These are phyloP conservation scores for Acrocephalus kingi DNA, from an alignment of 2,113 vertebrate genomes.

Conservation along the genomic window DNA sequence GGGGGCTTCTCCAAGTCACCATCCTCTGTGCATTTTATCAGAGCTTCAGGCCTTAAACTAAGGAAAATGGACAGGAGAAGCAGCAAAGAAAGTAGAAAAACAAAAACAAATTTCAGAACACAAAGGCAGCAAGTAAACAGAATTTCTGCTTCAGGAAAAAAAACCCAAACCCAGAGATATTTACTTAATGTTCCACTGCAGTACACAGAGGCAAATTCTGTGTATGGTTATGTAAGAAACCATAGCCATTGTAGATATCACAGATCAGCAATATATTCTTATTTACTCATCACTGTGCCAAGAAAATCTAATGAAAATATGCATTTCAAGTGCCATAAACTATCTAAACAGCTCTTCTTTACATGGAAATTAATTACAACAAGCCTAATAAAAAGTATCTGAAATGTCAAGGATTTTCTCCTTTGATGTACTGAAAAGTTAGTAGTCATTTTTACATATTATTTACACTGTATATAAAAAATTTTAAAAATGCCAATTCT, in stretches of 20 bases:
- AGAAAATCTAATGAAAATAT: not conserved
- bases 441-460: not conserved
- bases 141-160: not conserved
- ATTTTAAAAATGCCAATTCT: not conserved
- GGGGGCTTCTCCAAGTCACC: not conserved
- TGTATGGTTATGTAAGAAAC: not conserved
- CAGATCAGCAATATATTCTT: not conserved
- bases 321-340: not conserved
- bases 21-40: not conserved
- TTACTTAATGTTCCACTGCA: not conserved
- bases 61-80: not conserved
- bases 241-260: not conserved
- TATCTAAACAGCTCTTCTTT: not conserved
- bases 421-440: not conserved
- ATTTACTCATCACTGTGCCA: not conserved
- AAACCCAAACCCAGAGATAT: rapidly evolving
- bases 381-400: not conserved
- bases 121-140: not conserved
- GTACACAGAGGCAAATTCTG: not conserved
- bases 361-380: not conserved
- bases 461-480: not conserved
- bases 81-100: not conserved
- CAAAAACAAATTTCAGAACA: not conserved
- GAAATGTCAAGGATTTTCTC: not conserved
- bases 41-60: not conserved